These are phyloP conservation scores for Alca torda DNA, from an alignment of 2,797 vertebrate genomes.

Conservation along the genomic window DNA sequence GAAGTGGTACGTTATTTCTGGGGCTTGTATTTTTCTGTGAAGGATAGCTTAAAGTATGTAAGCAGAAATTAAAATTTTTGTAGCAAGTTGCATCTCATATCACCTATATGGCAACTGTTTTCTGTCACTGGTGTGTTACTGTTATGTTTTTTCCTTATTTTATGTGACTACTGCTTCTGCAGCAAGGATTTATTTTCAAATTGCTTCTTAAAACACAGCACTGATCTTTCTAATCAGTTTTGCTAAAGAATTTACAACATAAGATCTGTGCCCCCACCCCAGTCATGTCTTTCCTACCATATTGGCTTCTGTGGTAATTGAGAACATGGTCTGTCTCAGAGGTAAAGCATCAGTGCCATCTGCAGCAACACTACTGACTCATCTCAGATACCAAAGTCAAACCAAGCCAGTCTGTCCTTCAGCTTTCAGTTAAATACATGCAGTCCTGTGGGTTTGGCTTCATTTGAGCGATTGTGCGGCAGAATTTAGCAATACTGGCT, in stretches of 20 bases:
- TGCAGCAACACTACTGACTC: neutral
- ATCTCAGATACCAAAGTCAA: neutral
- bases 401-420: neutral
- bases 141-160: neutral
- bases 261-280: neutral
- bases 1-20: neutral
- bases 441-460: constrained; percentile 33
- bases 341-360: neutral
- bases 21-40: neutral
- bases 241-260: neutral
- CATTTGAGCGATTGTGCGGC: neutral
- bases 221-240: neutral
- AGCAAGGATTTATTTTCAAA: neutral
- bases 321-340: neutral
- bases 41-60: neutral
- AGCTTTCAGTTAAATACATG: constrained; percentile 40
- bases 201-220: neutral
- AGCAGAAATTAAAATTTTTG: neutral
- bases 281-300: neutral
- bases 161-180: neutral
- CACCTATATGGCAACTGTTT: neutral
- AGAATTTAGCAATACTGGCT: constrained; percentile 32
- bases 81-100: neutral
- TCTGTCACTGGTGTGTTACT: neutral
- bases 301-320: neutral